Base-by-base conservation (phyloP, 2,888 invertebrate species). In the Gnatocerus cornutus region DNA sequence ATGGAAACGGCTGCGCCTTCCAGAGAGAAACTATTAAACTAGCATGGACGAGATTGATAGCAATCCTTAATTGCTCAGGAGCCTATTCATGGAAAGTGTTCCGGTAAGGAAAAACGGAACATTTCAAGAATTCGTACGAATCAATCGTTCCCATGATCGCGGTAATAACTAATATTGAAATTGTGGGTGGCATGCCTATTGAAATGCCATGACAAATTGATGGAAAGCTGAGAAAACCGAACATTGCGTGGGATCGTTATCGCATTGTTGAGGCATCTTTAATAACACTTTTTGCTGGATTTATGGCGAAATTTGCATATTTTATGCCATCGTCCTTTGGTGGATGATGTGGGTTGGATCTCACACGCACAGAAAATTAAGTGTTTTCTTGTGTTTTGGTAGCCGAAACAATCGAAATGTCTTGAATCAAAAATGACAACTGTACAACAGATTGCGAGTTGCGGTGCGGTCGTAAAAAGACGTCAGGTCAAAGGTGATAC, bases 101-200 rank as follows among this genome's bases (percentile, higher is more conserved):
- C 59, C 59, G 59, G 58, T 45, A 58, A 29, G 58, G 59, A 46
- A 59, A 59, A 59, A 33, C 48, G 61, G 61, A 61, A 50, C 48
- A 41, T 43, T 14, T 4, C 16, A 8, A 53, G 29, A 12, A 6
- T 12, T 8, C 33, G 13, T 13, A 9, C 50, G 33, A 33, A 53
- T 53, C 53, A 55, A 55, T 52, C 52, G 52, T 55, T 55, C 55
- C 41, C 55, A 55, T 39, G 39, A 9, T 30, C 4, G 39, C 14
- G 12, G 21, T 55, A 55, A 39, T 8, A 30, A 53, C 16, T 13
- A 56, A 56, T 29, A 56, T 56, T 29, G 56, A 41, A 50, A 56
- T 43, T 56, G 56, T 56, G 43, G 56, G 59, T 46, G 59, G 59
- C 14, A 13, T 30, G 12, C 29, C 46, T 46, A 43, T 58, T 58